Evolutionary conservation across 2,797 vertebrate species (phyloP).

Genomic region (Lemur catta): DNA sequence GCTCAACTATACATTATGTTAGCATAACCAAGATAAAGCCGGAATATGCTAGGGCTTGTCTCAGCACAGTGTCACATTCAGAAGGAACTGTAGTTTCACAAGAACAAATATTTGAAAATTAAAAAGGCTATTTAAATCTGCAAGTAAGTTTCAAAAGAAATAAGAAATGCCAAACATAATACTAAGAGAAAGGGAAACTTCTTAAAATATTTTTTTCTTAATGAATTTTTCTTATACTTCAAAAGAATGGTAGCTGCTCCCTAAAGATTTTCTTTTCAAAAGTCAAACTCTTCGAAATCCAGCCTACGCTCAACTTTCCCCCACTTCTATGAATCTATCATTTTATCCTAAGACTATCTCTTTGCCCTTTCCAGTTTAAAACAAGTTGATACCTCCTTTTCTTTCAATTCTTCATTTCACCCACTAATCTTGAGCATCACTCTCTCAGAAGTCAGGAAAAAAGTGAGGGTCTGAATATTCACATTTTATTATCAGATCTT

Average conservation of each 20-base stretch:
- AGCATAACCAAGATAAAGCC: constrained; percentile 31
- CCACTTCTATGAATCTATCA: not conserved
- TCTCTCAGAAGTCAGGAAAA: not conserved
- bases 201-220: constrained; percentile 7
- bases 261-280: not conserved
- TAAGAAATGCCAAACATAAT: not conserved
- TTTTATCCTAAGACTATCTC: not conserved
- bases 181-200: not conserved
- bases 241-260: not conserved
- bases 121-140: constrained; percentile 18
- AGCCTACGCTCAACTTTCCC: not conserved
- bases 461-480: not conserved
- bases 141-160: constrained; percentile 11
- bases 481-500: not conserved
- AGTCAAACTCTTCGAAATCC: not conserved
- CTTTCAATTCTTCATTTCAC: not conserved
- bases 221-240: not conserved
- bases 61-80: not conserved
- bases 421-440: not conserved
- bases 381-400: not conserved
- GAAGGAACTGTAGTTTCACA: not conserved
- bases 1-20: not conserved
- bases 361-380: not conserved
- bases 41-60: not conserved
- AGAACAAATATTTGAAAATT: constrained; percentile 33